Evolutionary conservation across 2,888 invertebrate genomes (phyloP).

Genomic region (Sarcophaga variegata): DNA sequence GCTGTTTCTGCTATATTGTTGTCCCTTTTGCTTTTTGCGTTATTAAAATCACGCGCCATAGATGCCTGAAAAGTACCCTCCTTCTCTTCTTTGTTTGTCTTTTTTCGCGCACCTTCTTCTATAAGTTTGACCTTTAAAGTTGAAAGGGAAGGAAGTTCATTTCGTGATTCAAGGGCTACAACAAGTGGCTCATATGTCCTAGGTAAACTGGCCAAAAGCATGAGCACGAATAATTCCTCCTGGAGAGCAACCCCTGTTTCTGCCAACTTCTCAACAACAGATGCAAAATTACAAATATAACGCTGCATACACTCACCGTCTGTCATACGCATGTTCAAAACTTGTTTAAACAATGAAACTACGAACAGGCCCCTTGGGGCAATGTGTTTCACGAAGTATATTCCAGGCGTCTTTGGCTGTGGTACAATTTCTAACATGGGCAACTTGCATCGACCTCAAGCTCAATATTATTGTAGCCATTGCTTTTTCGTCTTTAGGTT

Average conservation of each 20-base stretch:
- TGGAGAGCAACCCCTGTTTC: constrained; percentile 54
- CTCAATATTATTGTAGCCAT: constrained; percentile 39
- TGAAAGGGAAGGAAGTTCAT: constrained; percentile 50
- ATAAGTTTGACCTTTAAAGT: constrained; percentile 59
- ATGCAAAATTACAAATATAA: constrained; percentile 36
- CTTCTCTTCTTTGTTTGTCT: background rate
- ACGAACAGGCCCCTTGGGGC: constrained; percentile 57
- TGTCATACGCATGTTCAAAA: constrained; percentile 34
- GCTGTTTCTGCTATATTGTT: background rate
- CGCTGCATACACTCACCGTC: constrained; percentile 32
- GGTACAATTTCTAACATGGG: constrained; percentile 44
- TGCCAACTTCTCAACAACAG: constrained; percentile 41
- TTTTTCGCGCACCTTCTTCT: constrained; percentile 57
- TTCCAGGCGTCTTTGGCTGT: constrained; percentile 56
- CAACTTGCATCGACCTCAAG: constrained; percentile 43
- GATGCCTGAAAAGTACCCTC: constrained; percentile 51
- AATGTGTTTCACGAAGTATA: constrained; percentile 46
- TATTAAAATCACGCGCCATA: constrained; percentile 35
- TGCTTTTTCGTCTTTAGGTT: constrained; percentile 30
- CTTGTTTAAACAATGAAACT: constrained; percentile 58
- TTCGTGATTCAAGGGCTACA: constrained; percentile 52
- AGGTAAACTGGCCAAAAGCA: constrained; percentile 60
- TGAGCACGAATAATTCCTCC: constrained; percentile 56
- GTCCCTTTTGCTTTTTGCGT: constrained; percentile 6
- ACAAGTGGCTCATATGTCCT: constrained; percentile 61